Percentiles rank a stretch among this genome's conserved stretches.
These are phyloP conservation scores for Halcyon leucocephala DNA, from an alignment of 2,797 vertebrate genomes.

Conservation along the genomic window DNA sequence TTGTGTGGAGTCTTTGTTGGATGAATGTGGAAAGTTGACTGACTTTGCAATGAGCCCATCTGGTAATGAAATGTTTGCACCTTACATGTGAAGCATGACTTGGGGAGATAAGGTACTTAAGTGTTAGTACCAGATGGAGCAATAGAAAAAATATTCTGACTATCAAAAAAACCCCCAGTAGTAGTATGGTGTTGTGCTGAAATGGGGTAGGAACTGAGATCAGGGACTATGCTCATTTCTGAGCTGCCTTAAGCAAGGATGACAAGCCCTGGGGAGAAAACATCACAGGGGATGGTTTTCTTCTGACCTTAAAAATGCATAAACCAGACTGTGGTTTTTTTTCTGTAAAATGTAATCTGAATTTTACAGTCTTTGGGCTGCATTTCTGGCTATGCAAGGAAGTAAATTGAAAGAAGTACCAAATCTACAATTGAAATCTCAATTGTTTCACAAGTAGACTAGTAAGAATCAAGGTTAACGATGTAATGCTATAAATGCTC, in stretches of 20 bases:
- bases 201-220: neutral
- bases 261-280: neutral
- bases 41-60: neutral
- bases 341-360: neutral
- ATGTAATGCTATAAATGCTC: neutral
- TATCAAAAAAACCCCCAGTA: neutral
- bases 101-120: neutral
- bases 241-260: neutral
- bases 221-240: neutral
- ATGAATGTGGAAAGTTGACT: neutral
- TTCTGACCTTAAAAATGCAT: neutral
- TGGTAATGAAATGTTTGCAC: neutral
- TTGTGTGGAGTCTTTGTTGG: neutral
- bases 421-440: neutral
- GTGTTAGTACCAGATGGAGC: neutral
- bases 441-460: neutral
- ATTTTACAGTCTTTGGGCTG: neutral
- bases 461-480: neutral
- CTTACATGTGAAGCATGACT: neutral
- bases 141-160: neutral
- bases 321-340: neutral
- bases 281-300: neutral
- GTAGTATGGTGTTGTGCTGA: neutral
- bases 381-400: neutral
- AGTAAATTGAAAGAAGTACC: neutral